Base-by-base conservation (phyloP, 2,888 invertebrate species). In the Homarus gammarus region DNA sequence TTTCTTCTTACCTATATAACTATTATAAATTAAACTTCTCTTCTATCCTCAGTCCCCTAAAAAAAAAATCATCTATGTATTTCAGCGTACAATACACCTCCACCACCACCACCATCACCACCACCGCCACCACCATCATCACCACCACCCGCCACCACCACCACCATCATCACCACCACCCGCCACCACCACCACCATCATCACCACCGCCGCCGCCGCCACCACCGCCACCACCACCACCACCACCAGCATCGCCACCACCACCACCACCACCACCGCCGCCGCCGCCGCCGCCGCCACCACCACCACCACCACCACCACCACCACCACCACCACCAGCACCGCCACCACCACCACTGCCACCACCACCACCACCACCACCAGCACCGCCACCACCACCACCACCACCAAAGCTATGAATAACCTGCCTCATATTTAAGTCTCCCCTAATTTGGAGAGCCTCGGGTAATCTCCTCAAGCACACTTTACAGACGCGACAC, bases 391-490 rank as follows among this genome's bases (percentile, higher is more conserved):
- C 31, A 40, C 38, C 27, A 49, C 33, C 27, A 61, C 18, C 56
- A 22, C 22, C 27, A 6, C 22, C 12, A 33, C n/a, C 6, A 38
- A 49, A 36, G n/a, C 84, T 33, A 75, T 40, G 84, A 84, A 75
- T 84, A 75, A 84, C 84, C 73, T 51, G 64, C 56, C 27, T 64
- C 36, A 61, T 64, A 81, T 61, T 64, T 40, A 78, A 78, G 78
- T 78, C 78, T 78, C 36, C 84, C 77, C 84, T 86, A 86, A 86
- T 86, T 86, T 86, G 64, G 64, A 86, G 78, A 44, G 64, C 38
- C 44, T 64, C 77, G 27, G 49, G 68, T 86, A 86, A 86, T 78
- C 77, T 70, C 56, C 64, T 51, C 85, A 86, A 86, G 85, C 40
- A 86, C 77, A 86, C 85, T 86, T 75, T 61, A 86, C 68, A 64